These are phyloP conservation scores for Eulemur macaco DNA, from an alignment of 2,113 vertebrate species.

Conservation along the genomic window DNA sequence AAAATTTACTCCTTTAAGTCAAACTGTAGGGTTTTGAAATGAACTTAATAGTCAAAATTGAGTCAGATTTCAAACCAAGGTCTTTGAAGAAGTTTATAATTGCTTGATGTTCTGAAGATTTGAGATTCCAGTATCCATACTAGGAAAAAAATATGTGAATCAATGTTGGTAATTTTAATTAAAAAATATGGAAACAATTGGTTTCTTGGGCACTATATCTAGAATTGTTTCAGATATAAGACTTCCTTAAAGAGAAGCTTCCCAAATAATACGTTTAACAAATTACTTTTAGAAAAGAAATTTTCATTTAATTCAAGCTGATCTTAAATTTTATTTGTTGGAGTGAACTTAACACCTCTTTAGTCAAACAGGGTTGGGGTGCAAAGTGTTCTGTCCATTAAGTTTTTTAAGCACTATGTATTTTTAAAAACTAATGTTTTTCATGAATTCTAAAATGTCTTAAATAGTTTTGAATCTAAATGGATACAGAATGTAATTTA, in stretches of 20 bases:
- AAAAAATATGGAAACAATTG: background rate
- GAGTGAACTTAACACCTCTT: background rate
- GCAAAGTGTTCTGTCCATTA: slow-evolving; percentile 16
- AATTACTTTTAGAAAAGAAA: background rate
- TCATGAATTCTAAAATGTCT: slow-evolving; percentile 29
- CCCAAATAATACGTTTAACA: slow-evolving; percentile 46
- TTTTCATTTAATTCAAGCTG: slow-evolving; percentile 32
- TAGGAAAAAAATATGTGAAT: background rate
- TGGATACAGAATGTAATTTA: background rate
- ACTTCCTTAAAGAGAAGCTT: background rate
- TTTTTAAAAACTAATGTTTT: slow-evolving; percentile 6
- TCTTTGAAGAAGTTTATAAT: slow-evolving; percentile 44
- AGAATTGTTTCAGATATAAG: slow-evolving; percentile 1
- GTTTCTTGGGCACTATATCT: background rate
- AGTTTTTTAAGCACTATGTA: background rate
- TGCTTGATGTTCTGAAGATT: slow-evolving; percentile 50
- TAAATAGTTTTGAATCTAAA: slow-evolving; percentile 2
- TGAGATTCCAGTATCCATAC: background rate
- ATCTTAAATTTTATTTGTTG: slow-evolving; percentile 34
- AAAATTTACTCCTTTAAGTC: background rate
- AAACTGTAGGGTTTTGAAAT: slow-evolving; percentile 39
- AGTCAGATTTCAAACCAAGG: background rate
- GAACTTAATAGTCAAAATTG: background rate
- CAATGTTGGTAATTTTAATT: slow-evolving; percentile 32
- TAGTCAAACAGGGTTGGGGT: background rate